Conservation (phyloP, 2,113 vertebrate species). For the Haemorhous mexicanus region DNA sequence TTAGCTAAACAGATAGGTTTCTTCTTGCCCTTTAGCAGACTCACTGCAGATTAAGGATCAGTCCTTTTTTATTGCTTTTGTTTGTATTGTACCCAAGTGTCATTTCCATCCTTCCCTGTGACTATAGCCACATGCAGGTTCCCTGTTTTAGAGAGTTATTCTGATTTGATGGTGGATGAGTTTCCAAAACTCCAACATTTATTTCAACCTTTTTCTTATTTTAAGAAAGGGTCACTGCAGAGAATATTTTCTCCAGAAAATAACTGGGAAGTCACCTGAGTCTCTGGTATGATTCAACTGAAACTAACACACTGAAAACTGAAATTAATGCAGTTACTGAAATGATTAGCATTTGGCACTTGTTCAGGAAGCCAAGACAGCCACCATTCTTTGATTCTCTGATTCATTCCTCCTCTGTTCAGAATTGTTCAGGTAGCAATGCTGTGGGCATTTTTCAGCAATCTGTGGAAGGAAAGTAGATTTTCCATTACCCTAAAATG, state of each 20-base stretch:
- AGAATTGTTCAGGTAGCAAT: background rate
- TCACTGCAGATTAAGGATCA: background rate
- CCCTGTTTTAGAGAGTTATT: background rate
- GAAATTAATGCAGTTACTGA: background rate
- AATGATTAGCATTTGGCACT: background rate
- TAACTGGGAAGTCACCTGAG: background rate
- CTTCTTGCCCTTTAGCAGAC: background rate
- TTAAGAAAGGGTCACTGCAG: background rate
- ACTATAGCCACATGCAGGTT: background rate
- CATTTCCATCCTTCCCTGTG: background rate
- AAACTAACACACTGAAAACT: background rate
- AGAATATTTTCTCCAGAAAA: background rate
- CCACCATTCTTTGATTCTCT: background rate
- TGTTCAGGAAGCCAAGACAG: background rate
- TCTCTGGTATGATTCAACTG: background rate
- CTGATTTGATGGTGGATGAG: background rate
- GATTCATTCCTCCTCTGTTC: background rate
- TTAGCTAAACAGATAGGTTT: background rate
- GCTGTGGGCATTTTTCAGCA: background rate
- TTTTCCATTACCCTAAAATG: background rate
- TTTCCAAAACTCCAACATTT: background rate
- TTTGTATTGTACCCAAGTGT: background rate
- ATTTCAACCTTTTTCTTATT: background rate
- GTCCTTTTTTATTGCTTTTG: background rate
- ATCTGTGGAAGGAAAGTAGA: background rate